Percentiles rank a stretch among this genome's conserved stretches.
Evolutionary conservation across 2,797 vertebrate genomes (phyloP).

Genomic region (Pseudochirops corinnae): DNA sequence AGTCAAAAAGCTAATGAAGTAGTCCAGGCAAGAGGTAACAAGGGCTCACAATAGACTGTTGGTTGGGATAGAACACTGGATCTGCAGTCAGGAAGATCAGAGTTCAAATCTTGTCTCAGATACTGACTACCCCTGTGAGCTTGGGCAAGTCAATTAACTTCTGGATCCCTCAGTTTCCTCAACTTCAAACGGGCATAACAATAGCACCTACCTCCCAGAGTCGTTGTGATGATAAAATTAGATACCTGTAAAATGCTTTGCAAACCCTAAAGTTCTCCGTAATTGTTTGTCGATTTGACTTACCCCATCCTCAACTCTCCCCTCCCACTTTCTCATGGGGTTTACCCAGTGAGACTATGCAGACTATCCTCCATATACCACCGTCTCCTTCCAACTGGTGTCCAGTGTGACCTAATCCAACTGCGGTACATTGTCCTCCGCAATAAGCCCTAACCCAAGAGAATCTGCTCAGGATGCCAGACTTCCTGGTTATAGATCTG

Average conservation of each 20-base stretch:
- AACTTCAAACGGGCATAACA: neutral
- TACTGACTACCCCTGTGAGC: neutral
- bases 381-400: neutral
- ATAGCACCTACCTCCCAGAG: neutral
- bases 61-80: neutral
- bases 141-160: neutral
- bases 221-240: neutral
- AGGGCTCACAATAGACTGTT: neutral
- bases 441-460: neutral
- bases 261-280: neutral
- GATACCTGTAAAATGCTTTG: neutral
- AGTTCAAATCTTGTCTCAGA: neutral
- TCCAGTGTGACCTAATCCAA: neutral
- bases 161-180: neutral
- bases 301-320: neutral
- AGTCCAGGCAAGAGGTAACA: neutral
- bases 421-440: neutral
- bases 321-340: neutral
- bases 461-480: neutral
- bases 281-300: neutral
- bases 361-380: neutral
- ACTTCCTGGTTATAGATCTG: neutral
- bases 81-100: neutral
- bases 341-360: neutral
- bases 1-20: neutral